Base-by-base conservation (phyloP, 2,113 vertebrate genomes). In the Myiozetetes cayanensis region DNA sequence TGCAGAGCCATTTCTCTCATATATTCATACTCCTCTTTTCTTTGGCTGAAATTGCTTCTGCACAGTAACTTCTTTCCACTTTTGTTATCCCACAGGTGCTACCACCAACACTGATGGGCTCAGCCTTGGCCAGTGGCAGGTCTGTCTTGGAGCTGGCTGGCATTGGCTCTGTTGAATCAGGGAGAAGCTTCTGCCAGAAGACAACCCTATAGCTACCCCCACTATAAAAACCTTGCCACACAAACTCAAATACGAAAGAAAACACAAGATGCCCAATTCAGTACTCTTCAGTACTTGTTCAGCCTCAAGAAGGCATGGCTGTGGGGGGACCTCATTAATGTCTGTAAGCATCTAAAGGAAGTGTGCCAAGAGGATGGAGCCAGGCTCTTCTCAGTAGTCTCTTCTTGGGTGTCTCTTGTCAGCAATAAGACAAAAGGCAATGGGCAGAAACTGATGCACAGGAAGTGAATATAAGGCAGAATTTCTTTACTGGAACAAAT, bases 191-290 rank as follows among this genome's bases (percentile, higher is more conserved):
- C 27, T 5, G 2, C 12, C 14, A 39, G 14, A 67, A 67, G 27
- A 74, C 12, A 44, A 1, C 3, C 9, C 12, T 44, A 44, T 6
- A 81, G 37, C 14, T 19, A 65, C 27, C 27, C 12, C 12, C 31
- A 33, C 14, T 33, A 58, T 9, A 8, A 50, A 50, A 81, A 37
- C n/a, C 59, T 58, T 59, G 27, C 8, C 19, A 33, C 23, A 44
- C 27, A 44, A 66, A 43, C 22, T 9, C 31, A 58, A 73, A 39
- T 14, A 78, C 5, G 28, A 87, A 92, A 90, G 87, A 79, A 63
- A 92, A 89, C 35, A 95, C 21, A 53, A 91, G 95, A 47, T 30
- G 17, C 17, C 33, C 22, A 23, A 74, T 84, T 86, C 39, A 85
- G 77, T 77, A 79, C 5, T 74, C 89, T 63, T 44, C 8, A 81